Evolutionary conservation across 2,113 vertebrate species (phyloP).

Genomic region (Cephalopterus ornatus): DNA sequence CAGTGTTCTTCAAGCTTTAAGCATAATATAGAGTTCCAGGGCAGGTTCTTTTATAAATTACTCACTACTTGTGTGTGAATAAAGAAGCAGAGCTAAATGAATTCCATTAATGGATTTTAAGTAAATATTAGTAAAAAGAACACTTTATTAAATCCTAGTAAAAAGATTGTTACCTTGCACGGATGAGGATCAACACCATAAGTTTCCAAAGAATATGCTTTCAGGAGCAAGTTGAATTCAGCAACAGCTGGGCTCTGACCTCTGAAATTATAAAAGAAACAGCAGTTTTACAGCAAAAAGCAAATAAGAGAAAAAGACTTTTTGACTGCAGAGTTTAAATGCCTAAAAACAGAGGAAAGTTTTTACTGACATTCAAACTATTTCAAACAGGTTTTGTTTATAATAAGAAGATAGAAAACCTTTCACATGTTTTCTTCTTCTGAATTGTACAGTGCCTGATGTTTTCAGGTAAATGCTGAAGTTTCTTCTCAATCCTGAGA

Average conservation of each 20-base stretch:
- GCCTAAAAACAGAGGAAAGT: neutral
- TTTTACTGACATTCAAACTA: neutral
- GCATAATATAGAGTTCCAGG: neutral
- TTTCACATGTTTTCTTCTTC: neutral
- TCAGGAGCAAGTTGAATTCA: slow-evolving; percentile 93
- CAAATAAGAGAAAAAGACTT: neutral
- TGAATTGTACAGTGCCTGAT: neutral
- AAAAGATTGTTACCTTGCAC: slow-evolving; percentile 85
- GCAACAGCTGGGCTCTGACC: slow-evolving; percentile 86
- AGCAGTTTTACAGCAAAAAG: neutral
- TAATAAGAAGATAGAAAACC: neutral
- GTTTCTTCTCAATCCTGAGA: neutral
- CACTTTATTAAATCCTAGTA: neutral
- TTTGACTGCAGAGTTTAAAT: neutral
- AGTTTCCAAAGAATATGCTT: slow-evolving; percentile 92
- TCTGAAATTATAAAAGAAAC: slow-evolving; percentile 73
- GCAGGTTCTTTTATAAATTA: neutral
- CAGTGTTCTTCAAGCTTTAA: neutral
- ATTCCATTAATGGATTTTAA: neutral
- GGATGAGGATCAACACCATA: slow-evolving; percentile 98
- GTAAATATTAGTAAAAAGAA: neutral
- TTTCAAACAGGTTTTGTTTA: neutral
- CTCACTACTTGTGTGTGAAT: neutral
- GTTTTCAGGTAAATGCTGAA: neutral
- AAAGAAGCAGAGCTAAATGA: neutral